Evolutionary conservation across 2,113 vertebrate species (phyloP).

Genomic region (Microtus pennsylvanicus): DNA sequence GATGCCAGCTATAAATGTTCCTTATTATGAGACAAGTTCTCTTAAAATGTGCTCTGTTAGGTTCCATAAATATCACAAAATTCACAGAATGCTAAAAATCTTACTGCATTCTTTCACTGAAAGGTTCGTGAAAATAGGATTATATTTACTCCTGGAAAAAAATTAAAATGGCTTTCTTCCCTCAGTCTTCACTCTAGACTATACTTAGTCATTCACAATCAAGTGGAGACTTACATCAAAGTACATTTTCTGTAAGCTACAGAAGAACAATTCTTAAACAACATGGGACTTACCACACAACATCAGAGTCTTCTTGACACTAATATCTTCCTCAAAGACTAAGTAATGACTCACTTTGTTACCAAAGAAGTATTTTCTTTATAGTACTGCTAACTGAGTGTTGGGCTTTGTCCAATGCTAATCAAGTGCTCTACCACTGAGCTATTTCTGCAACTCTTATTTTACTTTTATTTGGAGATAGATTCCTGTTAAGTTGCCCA

Average conservation of each 20-base stretch:
- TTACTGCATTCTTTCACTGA: conserved; percentile 54
- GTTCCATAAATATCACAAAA: conserved; percentile 75
- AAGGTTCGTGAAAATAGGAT: conserved; percentile 51
- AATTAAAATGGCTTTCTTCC: conserved; percentile 66
- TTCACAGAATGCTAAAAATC: conserved; percentile 72
- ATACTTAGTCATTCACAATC: conserved; percentile 62
- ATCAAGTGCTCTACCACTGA: not conserved
- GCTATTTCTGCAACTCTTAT: not conserved
- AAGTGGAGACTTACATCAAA: conserved; percentile 71
- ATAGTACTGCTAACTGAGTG: not conserved
- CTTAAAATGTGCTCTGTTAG: conserved; percentile 72
- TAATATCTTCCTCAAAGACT: not conserved
- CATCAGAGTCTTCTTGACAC: not conserved
- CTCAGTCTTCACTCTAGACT: conserved; percentile 51
- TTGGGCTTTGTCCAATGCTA: not conserved
- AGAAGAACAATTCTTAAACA: conserved; percentile 73
- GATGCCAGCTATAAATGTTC: conserved; percentile 77
- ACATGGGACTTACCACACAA: conserved; percentile 39
- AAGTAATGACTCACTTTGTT: conserved; percentile 35
- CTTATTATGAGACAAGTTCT: conserved; percentile 74
- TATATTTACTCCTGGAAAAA: conserved; percentile 75
- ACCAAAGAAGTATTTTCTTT: not conserved
- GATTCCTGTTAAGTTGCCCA: not conserved
- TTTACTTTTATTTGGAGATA: not conserved
- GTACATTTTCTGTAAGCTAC: conserved; percentile 57